Conservation (phyloP, 2,888 invertebrate species). For the Apodemia duryi region DNA sequence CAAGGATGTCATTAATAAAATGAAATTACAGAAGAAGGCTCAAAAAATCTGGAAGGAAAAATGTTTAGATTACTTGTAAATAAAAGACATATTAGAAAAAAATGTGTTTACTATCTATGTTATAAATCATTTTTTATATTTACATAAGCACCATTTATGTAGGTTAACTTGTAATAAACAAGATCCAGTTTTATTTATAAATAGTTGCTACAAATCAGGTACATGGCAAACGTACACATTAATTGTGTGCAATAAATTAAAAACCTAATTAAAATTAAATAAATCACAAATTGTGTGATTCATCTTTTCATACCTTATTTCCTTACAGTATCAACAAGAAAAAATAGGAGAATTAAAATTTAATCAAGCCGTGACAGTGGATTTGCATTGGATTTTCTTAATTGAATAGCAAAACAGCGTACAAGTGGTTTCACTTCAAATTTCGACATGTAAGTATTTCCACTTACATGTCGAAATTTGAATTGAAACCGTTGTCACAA, state of each 20-base stretch:
- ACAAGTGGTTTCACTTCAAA: no score
- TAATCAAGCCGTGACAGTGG: no score
- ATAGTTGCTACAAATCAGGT: constrained; percentile 44
- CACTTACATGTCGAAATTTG: no score
- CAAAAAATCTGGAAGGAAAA: constrained; percentile 66
- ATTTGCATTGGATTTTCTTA: no score
- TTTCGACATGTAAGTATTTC: no score
- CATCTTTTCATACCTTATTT: neutral
- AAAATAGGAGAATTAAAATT: no score
- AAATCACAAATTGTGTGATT: constrained; percentile 15
- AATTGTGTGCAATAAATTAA: constrained; percentile 20
- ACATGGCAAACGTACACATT: constrained; percentile 37
- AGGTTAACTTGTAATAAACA: constrained; percentile 37
- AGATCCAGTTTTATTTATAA: constrained; percentile 25
- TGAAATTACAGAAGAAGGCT: constrained; percentile 59
- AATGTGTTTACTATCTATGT: constrained; percentile 34
- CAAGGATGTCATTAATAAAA: constrained; percentile 42
- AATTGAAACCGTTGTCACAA: no score
- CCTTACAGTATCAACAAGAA: no score
- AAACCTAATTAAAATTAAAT: constrained; percentile 13
- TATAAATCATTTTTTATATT: constrained; percentile 34
- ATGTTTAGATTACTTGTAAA: constrained; percentile 55
- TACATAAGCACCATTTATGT: constrained; percentile 56
- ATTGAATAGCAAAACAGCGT: no score
- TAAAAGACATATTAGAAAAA: constrained; percentile 45